Conservation (phyloP, 2,888 invertebrate species). For the Mesorhabditis belari region DNA sequence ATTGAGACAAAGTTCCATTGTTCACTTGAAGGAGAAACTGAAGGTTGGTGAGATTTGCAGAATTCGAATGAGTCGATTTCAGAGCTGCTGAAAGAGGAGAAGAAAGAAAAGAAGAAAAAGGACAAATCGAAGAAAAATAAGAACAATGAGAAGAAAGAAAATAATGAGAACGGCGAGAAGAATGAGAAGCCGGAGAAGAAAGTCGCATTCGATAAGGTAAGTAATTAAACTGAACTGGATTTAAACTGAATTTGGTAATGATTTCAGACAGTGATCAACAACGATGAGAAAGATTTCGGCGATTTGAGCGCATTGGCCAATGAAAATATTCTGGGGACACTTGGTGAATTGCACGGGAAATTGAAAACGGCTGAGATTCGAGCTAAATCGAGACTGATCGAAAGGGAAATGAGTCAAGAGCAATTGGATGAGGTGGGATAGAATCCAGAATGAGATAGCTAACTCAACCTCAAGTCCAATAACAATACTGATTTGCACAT, state of each 20-base stretch:
- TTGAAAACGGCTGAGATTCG: slow-evolving; percentile 45
- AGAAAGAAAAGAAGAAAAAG: neutral
- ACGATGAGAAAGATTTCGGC: neutral
- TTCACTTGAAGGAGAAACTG: neutral
- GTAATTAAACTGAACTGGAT: neutral
- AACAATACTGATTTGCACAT: too few relatives aligned
- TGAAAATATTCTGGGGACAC: slow-evolving; percentile 13
- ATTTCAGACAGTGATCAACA: neutral
- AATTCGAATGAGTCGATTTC: too few relatives aligned
- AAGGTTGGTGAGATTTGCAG: too few relatives aligned
- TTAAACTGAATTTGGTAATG: neutral
- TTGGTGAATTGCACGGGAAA: slow-evolving; percentile 45
- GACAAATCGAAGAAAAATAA: neutral
- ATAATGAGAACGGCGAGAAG: neutral
- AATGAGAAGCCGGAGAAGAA: neutral
- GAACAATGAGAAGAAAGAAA: neutral
- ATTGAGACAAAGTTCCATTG: neutral
- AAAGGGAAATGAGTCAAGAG: slow-evolving; percentile 36
- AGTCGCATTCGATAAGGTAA: neutral
- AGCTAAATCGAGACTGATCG: slow-evolving; percentile 32
- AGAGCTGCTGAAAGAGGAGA: neutral
- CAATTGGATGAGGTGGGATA: slow-evolving; percentile 32
- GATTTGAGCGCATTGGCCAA: neutral
- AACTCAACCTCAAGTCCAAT: too few relatives aligned
- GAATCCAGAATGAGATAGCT: too few relatives aligned